Base-by-base conservation (phyloP, 2,797 vertebrate species). In the Garrulus glandarius region DNA sequence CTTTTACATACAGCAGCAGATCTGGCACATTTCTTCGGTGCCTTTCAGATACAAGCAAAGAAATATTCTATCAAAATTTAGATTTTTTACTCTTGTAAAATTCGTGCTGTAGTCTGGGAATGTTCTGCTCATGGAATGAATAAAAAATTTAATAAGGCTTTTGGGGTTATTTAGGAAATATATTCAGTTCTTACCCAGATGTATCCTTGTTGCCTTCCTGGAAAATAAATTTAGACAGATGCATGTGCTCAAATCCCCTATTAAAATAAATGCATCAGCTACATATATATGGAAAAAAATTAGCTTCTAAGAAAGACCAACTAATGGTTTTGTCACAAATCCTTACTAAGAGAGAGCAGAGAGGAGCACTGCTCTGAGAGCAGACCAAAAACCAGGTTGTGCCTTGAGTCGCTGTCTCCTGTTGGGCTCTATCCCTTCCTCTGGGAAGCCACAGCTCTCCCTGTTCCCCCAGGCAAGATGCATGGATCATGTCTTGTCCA, bases 131-230 rank as follows among this genome's bases (percentile, higher is more conserved):
- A 72, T 67, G 56, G 65, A 88, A 95, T 74, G 70, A 88, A 81
- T 93, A 72, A 95, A 91, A 84, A 93, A 63, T 36, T 79, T 72
- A 91, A 65, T 94, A 88, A 81, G 14, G 18, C 18, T 94, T 93
- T 84, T 36, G 78, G 79, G 36, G 52, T 94, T 96, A 49, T 92
- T 93, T 84, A 67, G 59, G 59, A 49, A 78, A 74, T 70, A 65
- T 56, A 90, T 72, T 93, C 74, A 50, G 13, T 81, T 93, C 76
- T 91, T 79, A 90, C 30, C 23, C 39, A 76, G 67, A 26, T 65
- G 72, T 13, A 53, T 86, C 81, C 82, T 43, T 79, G n/a, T 80
- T 93, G 32, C 59, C 39, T 67, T 93, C 57, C 43, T 86, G 56
- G 32, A 84, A 89, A 88, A 92, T 86, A 92, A 56, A 84, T 89